Evolutionary conservation across 23 tunicate genomes (phyloP).

Genomic region (Clavelina lepadiformis): DNA sequence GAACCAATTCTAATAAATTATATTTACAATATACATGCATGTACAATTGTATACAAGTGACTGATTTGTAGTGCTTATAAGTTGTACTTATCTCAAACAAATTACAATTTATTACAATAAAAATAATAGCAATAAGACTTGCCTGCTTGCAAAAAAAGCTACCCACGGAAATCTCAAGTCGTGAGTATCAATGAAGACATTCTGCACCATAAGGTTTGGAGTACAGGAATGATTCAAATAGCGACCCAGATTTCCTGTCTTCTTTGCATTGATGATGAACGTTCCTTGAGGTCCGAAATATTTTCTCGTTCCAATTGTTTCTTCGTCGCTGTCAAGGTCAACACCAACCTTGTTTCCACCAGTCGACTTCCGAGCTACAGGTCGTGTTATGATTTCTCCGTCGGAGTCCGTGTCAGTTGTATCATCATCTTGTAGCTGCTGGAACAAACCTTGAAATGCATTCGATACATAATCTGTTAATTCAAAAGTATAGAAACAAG

Average conservation of each 20-base stretch:
- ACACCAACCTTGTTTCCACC: background rate
- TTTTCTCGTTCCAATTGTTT: conserved; percentile 13
- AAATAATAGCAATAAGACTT: background rate
- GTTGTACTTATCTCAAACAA: no score
- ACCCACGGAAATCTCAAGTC: conserved; percentile 96
- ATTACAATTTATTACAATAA: background rate
- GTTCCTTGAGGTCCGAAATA: conserved; percentile 55
- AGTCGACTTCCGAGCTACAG: conserved; percentile 35
- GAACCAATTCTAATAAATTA: no score
- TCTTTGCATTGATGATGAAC: conserved; percentile 91
- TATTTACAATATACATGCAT: no score
- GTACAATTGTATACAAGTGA: no score
- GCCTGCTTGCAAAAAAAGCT: conserved; percentile 88
- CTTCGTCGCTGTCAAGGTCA: conserved; percentile 4
- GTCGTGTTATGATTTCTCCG: conserved; percentile 13
- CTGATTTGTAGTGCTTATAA: no score
- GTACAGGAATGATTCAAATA: conserved; percentile 94
- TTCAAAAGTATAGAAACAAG: no score
- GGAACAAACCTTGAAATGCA: no score
- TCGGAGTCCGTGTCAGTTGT: conserved; percentile 87
- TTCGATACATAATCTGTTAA: no score
- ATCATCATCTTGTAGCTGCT: conserved; percentile 39
- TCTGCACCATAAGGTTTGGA: conserved; percentile 94
- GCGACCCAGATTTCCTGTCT: conserved; percentile 92
- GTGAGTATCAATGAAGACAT: conserved; percentile 95